Conservation (phyloP, 2,113 vertebrate species). For the Ceuthmochares aereus region DNA sequence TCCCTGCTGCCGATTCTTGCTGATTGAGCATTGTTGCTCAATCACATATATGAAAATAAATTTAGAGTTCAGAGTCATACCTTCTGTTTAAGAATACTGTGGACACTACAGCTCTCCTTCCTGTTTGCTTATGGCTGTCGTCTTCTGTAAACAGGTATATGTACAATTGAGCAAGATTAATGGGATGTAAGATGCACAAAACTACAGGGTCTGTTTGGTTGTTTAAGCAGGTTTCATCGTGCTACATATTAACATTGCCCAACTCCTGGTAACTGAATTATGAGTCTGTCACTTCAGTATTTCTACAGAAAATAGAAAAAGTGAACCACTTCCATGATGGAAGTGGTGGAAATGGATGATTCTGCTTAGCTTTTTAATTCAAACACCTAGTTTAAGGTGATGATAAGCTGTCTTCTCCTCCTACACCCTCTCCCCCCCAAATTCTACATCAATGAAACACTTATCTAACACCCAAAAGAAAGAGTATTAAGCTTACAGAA, state of each 20-base stretch:
- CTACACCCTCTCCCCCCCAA: rapidly evolving
- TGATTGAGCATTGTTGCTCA: no score
- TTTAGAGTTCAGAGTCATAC: neutral
- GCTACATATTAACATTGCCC: neutral
- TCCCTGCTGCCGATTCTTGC: no score
- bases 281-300: neutral
- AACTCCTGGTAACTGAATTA: neutral
- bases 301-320: neutral
- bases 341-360: neutral
- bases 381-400: neutral
- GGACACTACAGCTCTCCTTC: neutral
- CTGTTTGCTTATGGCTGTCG: neutral
- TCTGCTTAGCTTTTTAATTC: neutral
- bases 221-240: neutral
- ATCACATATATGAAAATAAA: neutral
- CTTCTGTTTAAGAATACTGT: neutral
- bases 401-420: neutral
- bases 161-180: neutral
- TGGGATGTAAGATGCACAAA: neutral
- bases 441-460: neutral
- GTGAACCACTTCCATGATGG: neutral
- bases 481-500: neutral
- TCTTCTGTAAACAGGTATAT: neutral
- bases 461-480: neutral
- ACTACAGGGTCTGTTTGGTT: neutral